Conservation (phyloP, 2,797 vertebrate species). For the Delichon dasypus region DNA sequence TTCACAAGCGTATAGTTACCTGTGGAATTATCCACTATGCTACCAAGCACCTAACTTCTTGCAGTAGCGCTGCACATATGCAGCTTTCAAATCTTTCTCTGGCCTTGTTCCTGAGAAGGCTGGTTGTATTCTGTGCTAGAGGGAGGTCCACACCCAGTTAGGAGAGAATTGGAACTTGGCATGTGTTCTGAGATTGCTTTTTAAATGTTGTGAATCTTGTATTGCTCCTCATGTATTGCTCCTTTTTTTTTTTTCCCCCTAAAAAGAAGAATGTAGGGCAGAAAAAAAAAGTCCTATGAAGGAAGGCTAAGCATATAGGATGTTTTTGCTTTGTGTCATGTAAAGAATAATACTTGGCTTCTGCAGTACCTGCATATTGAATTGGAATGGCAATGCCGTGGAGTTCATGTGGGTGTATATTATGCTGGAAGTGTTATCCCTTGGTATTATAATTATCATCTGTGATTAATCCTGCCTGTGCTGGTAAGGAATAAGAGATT, state of each 20-base stretch:
- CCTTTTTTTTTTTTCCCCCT: background rate
- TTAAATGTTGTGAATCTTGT: background rate
- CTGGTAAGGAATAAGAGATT: conserved; percentile 21
- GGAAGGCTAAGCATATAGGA: background rate
- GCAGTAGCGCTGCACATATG: background rate
- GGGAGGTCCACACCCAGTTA: background rate
- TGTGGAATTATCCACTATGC: background rate
- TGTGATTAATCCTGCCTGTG: conserved; percentile 48
- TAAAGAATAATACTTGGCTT: conserved; percentile 4
- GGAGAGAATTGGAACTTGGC: background rate
- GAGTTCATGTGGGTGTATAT: conserved; percentile 33
- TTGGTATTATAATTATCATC: conserved; percentile 50
- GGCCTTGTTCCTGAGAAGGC: background rate
- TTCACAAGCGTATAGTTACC: background rate
- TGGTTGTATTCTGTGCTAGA: background rate
- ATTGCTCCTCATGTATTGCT: background rate
- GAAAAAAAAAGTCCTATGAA: background rate
- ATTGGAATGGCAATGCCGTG: conserved; percentile 39
- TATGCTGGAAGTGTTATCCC: conserved; percentile 38
- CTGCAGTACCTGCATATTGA: conserved; percentile 15
- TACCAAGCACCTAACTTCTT: background rate
- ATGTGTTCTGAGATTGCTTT: background rate
- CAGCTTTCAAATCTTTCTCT: background rate
- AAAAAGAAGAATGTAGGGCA: background rate
- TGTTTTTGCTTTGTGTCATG: background rate